Conservation (phyloP, 2,113 vertebrate genomes). For the Vimba vimba region DNA sequence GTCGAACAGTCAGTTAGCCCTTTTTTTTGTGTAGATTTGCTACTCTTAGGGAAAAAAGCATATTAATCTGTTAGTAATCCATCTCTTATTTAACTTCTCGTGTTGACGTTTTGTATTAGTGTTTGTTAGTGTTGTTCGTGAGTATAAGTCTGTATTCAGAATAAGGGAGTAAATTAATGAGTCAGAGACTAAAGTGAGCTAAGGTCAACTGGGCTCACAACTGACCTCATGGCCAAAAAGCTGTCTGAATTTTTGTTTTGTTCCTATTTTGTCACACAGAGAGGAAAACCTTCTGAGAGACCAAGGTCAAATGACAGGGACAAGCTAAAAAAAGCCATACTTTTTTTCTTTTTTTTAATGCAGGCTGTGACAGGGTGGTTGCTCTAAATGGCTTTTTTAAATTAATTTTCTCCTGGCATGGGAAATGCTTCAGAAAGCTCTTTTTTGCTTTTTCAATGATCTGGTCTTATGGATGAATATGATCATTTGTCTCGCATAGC, state of each 20-base stretch:
- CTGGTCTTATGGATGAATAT: not conserved
- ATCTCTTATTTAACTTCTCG: not conserved
- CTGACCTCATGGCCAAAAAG: not conserved
- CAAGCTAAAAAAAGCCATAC: conserved; percentile 74
- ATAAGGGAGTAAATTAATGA: not conserved
- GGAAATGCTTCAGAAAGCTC: not conserved
- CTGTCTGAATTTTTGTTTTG: not conserved
- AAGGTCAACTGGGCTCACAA: not conserved
- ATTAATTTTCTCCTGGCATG: conserved; percentile 1
- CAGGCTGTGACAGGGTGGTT: conserved; percentile 62
- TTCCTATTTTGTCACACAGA: conserved; percentile 40
- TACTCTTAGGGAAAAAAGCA: too few species aligned
- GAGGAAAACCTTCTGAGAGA: conserved; percentile 41
- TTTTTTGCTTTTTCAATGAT: not conserved
- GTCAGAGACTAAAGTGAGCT: not conserved
- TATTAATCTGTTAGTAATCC: not conserved
- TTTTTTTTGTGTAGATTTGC: conserved; percentile 12
- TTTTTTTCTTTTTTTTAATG: conserved; percentile 69
- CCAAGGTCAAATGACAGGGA: conserved; percentile 65
- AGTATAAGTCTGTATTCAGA: not conserved
- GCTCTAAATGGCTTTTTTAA: conserved; percentile 53
- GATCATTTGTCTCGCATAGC: not conserved
- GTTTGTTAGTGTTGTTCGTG: not conserved
- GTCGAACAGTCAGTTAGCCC: conserved; percentile 31
- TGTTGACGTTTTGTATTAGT: not conserved